Evolutionary conservation across 1,140 invertebrate genomes (phyloP), one percentile per base, ranked within the genome.

Genomic region (Dendrolimus punctatus): DNA sequence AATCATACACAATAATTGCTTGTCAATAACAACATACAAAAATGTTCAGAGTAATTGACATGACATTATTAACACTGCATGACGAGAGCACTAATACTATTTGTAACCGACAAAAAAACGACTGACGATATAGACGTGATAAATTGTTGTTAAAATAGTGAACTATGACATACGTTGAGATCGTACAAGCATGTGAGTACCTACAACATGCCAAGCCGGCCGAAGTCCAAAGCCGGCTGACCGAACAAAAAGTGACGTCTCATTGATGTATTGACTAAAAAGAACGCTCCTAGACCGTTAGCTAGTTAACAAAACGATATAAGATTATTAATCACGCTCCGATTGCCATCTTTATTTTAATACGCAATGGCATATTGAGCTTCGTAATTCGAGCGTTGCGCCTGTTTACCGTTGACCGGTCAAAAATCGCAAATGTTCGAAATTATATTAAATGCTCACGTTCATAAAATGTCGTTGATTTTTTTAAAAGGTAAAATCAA

Each of bases 261-360:
- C 68, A 80, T 80, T 80, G 76, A 80, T 77, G 72, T 77, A 77
- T 80, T 64, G 76, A 62, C 59, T 68, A 65, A 69, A 75, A 66
- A 49, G 61, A 68, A 72, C 58, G 62, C 71, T 69, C 61, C 66
- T 72, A 72, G 59, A 66, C 71, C 73, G 74, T 77, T 72, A 73
- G 64, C 68, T 69, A 71, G 72, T 76, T 76, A 71, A 73, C 70
- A 73, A 75, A 75, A 74, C 62, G 60, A 74, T 69, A 65, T 65
- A 65, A 55, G 56, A 62, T 61, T 76, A 73, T 76, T 79, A 68
- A 76, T 73, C 68, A 71, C 57, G 53, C 49, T 55, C 45, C 51
- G 64, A 76, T 73, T 54, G 58, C 56, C 57, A 65, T 71, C 61
- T 71, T 63, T 64, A 72, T 66, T 51, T 54, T 64, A 57, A 53